phyloP scores from a whole-genome alignment of 2,797 vertebrate genomes.

The Merluccius polli region DNA sequence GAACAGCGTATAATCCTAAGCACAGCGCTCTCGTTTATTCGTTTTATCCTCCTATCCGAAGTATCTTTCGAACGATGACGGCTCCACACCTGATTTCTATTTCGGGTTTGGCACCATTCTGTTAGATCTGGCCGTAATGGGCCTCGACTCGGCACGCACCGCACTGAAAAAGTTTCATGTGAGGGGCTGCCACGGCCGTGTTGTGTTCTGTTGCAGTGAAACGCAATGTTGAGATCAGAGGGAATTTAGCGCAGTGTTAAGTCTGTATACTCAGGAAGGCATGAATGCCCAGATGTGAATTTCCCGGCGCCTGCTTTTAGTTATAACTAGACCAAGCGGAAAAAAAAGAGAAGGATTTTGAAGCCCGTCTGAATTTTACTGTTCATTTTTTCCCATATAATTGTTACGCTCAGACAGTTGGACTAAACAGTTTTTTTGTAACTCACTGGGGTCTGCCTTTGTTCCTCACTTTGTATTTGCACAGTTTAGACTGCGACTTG shows the following conservation, averaged over 20 bases:
- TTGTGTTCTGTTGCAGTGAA: background rate
- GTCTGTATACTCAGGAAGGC: background rate
- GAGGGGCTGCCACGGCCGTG: background rate
- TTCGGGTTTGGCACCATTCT: background rate
- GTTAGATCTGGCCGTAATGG: background rate
- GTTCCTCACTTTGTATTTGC: background rate
- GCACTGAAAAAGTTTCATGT: background rate
- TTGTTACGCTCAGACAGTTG: conserved; percentile 1
- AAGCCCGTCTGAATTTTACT: background rate
- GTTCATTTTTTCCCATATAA: background rate
- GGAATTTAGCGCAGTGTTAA: background rate
- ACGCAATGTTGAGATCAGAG: background rate
- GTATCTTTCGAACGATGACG: background rate
- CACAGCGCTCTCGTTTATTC: too few species aligned
- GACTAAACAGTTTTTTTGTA: background rate
- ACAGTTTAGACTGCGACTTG: conserved; percentile 4
- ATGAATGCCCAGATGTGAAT: background rate
- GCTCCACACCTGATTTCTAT: background rate
- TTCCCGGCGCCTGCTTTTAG: background rate
- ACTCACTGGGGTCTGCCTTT: background rate
- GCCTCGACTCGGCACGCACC: background rate
- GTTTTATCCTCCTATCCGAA: background rate
- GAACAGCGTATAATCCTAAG: too few species aligned
- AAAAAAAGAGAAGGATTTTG: background rate
- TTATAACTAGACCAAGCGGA: background rate